phyloP scores from a whole-genome alignment of 37 sponge, comb jelly and placozoan species.

The Petrosia ficiformis region DNA sequence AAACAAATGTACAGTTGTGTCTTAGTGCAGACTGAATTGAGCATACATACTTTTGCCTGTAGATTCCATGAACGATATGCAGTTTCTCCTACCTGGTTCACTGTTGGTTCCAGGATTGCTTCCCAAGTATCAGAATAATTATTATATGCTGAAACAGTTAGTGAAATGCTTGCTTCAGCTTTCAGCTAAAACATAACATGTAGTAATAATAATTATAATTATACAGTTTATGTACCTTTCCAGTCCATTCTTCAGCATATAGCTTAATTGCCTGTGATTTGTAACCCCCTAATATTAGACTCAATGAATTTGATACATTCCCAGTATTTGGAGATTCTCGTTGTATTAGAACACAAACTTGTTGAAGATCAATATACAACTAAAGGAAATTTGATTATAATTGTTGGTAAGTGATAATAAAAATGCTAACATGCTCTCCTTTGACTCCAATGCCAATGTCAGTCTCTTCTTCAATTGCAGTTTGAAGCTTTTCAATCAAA shows the following conservation, averaged over 20 bases:
- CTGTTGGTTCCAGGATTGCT: constrained; percentile 61
- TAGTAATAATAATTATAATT: background rate
- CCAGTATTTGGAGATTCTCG: background rate
- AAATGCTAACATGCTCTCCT: background rate
- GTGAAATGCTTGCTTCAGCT: constrained; percentile 15
- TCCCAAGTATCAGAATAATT: constrained; percentile 45
- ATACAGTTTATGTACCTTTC: constrained; percentile 4
- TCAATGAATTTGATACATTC: background rate
- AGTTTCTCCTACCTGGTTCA: constrained; percentile 13
- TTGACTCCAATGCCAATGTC: background rate
- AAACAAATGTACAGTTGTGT: too few species aligned
- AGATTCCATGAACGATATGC: constrained; percentile 27
- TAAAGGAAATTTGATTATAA: too few species aligned
- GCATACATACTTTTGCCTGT: constrained; percentile 3
- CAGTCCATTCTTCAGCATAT: background rate
- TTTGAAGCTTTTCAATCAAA: too few species aligned
- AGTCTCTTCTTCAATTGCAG: too few species aligned
- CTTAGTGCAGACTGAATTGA: too few species aligned
- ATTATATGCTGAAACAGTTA: constrained; percentile 55
- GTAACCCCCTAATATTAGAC: background rate
- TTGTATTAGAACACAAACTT: background rate
- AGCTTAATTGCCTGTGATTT: background rate
- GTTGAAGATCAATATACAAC: background rate
- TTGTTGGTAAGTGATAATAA: too few species aligned
- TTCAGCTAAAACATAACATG: constrained; percentile 16